Base-by-base conservation (phyloP, 2,888 invertebrate species). In the Scrobipalpa atriplicella region DNA sequence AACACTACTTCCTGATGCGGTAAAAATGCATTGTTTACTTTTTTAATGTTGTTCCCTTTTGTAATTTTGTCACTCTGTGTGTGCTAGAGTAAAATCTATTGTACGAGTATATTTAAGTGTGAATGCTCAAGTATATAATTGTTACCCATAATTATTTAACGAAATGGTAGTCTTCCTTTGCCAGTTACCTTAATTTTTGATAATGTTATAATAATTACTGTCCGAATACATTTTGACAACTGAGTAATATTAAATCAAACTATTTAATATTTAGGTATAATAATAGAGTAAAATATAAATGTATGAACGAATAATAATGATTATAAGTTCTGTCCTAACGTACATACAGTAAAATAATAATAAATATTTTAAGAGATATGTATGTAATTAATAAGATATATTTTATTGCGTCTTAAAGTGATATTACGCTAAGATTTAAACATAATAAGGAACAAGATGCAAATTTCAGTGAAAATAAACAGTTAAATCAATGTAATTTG, bases 121-220 rank as follows among this genome's bases (percentile, higher is more conserved):
- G 72, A 74, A 72, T 75, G 79, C 77, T 81, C 78, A 80, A 78
- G 69, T 67, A 74, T 78, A 73, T n/a, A 71, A 76, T 72, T 75
- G 90, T 89, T 89, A 89, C 89, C 89, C 77, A 73, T 29, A 29
- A 29, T 29, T 71, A 78, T 75, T 76, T 75, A 16, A 58, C 5
- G 7, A 64, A 73, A 72, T 70, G 66, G 72, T 71, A 41, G 85
- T 89, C 87, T 89, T 89, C 87, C 85, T 76, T 81, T 72, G 72
- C 68, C 72, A 88, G 88, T 89, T 89, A 89, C 89, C 88, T 78
- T 73, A 68, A 36, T 41, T 69, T 2, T 76, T 75, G 75, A 76
- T 76, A 82, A 71, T 73, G 66, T 8, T 19, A 64, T 64, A 64
- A 43, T 68, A 66, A 67, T 60, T 6, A 62, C n/a, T 61, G 6